Base-by-base conservation (phyloP, 2,888 invertebrate species). In the Cantharis flavilabris region DNA sequence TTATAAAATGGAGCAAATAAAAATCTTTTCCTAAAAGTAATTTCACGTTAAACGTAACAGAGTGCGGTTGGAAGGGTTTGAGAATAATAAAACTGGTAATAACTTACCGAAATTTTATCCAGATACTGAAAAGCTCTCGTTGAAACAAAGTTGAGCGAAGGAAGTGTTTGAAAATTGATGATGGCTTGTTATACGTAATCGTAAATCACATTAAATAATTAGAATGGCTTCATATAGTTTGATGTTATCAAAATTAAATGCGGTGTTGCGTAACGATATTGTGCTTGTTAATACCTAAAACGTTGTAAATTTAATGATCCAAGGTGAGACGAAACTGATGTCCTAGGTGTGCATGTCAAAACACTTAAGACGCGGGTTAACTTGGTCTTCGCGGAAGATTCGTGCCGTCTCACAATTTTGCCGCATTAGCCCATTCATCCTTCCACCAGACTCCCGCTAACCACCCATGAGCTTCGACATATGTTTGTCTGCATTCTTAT, bases 361-460 rank as follows among this genome's bases (percentile, higher is more conserved):
- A 73, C 77, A 79, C 77, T 74, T 64, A 71, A 76, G 77, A 77
- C 79, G 79, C 79, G 80, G 77, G 80, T 81, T 79, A 79, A 71
- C 70, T 65, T 70, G 74, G 69, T 73, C 73, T 84, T 84, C 84
- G 83, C 79, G 82, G 84, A 84, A 84, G 81, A 80, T 73, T 72
- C 82, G 80, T 81, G 82, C 79, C 83, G 83, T 83, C 81, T 82
- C 84, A 83, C 80, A 80, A 75, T 75, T 80, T 80, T 78, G 74
- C 76, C 83, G 84, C 82, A 83, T 84, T 84, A 84, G 80, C 72
- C 76, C 81, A 82, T 81, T 81, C 79, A 80, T 80, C 75, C 30
- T 72, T 70, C 69, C 73, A 33, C 75, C 75, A 75, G 76, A 76
- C 73, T 74, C 73, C 80, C 76, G 80, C 80, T 80, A 81, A 81